Percentiles rank a stretch among this genome's conserved stretches.
Evolutionary conservation across 2,888 invertebrate species (phyloP).

Genomic region (Sarcophaga rosellei): DNA sequence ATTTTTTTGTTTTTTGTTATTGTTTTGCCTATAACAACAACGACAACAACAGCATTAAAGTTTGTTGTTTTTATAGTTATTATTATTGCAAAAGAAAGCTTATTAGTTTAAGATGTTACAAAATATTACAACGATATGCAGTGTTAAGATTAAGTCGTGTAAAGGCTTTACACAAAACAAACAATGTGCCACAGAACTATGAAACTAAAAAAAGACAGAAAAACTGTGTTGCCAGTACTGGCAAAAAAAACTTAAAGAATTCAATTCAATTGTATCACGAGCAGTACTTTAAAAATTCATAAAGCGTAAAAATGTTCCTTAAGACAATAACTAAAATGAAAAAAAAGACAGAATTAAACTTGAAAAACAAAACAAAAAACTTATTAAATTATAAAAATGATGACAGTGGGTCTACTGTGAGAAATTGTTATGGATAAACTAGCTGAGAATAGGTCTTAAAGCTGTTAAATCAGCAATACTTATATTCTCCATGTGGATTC

Average conservation of each 20-base stretch:
- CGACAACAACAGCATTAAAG: conserved; percentile 26
- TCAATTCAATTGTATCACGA: conserved; percentile 25
- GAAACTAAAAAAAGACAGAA: not conserved
- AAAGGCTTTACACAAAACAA: conserved; percentile 40
- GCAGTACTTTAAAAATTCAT: conserved; percentile 53
- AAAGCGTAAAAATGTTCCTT: conserved; percentile 56
- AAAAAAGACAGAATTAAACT: not conserved
- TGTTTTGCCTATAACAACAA: not conserved
- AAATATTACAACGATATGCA: conserved; percentile 61
- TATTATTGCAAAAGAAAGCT: conserved; percentile 59
- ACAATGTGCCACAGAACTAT: conserved; percentile 28
- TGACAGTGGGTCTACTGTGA: no score
- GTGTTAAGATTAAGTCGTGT: conserved; percentile 61
- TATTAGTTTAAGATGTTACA: conserved; percentile 58
- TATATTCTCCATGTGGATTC: no score
- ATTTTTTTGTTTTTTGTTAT: not conserved
- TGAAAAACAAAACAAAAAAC: not conserved
- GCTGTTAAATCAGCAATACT: no score
- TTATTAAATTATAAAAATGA: not conserved
- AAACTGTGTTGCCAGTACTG: conserved; percentile 35
- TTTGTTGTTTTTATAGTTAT: conserved; percentile 42
- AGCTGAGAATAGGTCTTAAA: no score
- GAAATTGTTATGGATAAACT: no score
- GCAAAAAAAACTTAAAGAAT: not conserved
- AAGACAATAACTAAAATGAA: conserved; percentile 9